Evolutionary conservation across 2,113 vertebrate species (phyloP).

Genomic region (Odontesthes bonariensis): DNA sequence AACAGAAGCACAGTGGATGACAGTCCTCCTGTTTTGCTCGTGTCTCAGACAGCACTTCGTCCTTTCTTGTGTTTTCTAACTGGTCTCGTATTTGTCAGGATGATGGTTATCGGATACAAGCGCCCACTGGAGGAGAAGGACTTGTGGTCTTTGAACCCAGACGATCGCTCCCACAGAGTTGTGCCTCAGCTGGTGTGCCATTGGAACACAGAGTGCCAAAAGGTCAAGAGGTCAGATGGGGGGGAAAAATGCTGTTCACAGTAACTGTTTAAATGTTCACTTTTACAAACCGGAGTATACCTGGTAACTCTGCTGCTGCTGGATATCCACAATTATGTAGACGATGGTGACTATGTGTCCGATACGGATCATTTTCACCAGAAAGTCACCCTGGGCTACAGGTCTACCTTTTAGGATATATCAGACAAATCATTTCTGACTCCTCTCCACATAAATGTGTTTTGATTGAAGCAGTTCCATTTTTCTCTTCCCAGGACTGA

Average conservation of each 20-base stretch:
- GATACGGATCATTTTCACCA: too few species aligned
- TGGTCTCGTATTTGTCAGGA: slow-evolving; percentile 70
- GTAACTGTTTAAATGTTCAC: background rate
- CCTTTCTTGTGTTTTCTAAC: background rate
- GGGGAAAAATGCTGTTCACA: background rate
- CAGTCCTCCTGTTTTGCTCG: background rate
- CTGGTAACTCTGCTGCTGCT: background rate
- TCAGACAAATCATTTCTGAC: too few species aligned
- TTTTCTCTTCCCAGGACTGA: slow-evolving; percentile 48
- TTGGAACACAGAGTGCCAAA: slow-evolving; percentile 90
- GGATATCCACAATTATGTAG: background rate
- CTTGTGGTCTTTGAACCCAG: slow-evolving; percentile 92
- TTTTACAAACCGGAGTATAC: too few species aligned
- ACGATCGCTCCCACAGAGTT: slow-evolving; percentile 87
- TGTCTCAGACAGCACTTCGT: too few species aligned
- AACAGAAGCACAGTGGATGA: background rate
- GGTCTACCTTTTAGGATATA: too few species aligned
- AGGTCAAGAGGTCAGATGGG: slow-evolving; percentile 86
- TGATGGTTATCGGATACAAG: slow-evolving; percentile 90
- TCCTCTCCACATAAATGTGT: too few species aligned
- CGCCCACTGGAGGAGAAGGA: slow-evolving; percentile 90
- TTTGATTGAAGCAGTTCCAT: background rate
- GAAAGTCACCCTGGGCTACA: too few species aligned
- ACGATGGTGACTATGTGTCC: too few species aligned
- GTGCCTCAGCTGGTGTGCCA: slow-evolving; percentile 88